A percentile compares a stretch with the other conserved stretches of the same genome.
Conservation (phyloP, 2,113 vertebrate species). For the Semnopithecus entellus region DNA sequence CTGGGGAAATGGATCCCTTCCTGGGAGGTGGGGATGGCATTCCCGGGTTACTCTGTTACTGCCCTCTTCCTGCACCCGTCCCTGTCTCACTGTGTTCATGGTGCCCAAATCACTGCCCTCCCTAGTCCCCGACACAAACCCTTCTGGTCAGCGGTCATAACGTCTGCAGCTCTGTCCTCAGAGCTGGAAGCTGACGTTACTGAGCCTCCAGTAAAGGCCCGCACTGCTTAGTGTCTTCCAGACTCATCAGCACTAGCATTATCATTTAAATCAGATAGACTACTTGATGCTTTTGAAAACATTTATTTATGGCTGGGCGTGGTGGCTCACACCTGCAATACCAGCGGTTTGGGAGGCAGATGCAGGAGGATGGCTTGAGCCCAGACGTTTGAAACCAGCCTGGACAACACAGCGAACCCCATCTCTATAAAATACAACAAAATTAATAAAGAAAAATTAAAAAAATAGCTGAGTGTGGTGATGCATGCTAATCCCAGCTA, state of each 20-base stretch:
- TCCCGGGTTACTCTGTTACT: conserved; percentile 49
- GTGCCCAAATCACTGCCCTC: background rate
- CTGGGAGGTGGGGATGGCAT: conserved; percentile 64
- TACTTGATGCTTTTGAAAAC: background rate
- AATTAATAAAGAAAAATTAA: too few species aligned
- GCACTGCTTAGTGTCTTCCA: background rate
- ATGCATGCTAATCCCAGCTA: too few species aligned
- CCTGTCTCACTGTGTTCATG: background rate
- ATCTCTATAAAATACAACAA: too few species aligned
- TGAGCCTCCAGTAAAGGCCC: background rate
- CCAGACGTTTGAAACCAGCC: too few species aligned
- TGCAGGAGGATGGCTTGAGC: too few species aligned
- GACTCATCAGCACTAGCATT: background rate
- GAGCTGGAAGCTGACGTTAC: background rate
- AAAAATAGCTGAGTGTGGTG: too few species aligned
- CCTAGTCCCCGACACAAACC: background rate
- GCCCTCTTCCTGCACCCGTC: background rate
- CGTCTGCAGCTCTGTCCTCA: rapidly evolving
- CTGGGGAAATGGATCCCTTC: conserved; percentile 73
- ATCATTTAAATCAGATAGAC: background rate
- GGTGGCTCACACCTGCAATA: too few species aligned
- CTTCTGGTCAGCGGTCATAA: background rate
- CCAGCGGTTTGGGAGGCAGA: too few species aligned
- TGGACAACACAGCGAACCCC: too few species aligned
- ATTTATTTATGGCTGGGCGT: too few species aligned